Evolutionary conservation across 1,140 invertebrate species (phyloP).

Genomic region (Drosophila paulistorum): DNA sequence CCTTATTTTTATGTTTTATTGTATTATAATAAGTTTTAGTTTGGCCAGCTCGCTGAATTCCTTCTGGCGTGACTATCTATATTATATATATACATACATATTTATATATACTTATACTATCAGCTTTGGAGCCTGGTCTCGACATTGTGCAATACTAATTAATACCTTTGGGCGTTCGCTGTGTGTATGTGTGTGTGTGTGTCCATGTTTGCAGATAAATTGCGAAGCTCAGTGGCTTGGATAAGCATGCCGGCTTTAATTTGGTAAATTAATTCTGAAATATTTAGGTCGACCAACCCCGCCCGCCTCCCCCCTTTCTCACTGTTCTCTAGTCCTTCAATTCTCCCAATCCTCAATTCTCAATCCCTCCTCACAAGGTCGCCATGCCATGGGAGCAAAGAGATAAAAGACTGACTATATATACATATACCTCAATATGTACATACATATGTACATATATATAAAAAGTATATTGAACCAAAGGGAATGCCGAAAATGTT

Average conservation of each 20-base stretch:
- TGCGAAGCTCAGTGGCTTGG: conserved; percentile 75
- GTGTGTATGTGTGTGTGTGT: conserved; percentile 10
- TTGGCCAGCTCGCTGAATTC: conserved; percentile 29
- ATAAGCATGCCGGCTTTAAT: conserved; percentile 78
- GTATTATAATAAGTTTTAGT: conserved; percentile 64
- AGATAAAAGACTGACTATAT: conserved; percentile 57
- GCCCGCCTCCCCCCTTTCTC: neutral
- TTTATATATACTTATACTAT: conserved; percentile 13
- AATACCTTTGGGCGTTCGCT: conserved; percentile 72
- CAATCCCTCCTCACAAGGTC: conserved; percentile 15
- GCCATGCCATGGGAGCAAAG: conserved; percentile 52
- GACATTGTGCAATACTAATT: conserved; percentile 66
- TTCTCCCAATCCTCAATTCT: conserved; percentile 5
- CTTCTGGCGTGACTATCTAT: conserved; percentile 4
- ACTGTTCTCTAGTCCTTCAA: conserved; percentile 20
- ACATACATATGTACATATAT: neutral
- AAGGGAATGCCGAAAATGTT: conserved; percentile 62
- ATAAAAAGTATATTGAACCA: conserved; percentile 44
- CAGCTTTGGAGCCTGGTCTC: conserved; percentile 18
- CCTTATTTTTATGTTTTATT: conserved; percentile 55
- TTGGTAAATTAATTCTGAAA: conserved; percentile 78
- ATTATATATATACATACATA: neutral
- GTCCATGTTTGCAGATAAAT: conserved; percentile 69
- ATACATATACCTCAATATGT: conserved; percentile 21
- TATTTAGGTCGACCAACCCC: conserved; percentile 73